Conservation (phyloP, 2,113 vertebrate genomes). For the Ophiodon elongatus region DNA sequence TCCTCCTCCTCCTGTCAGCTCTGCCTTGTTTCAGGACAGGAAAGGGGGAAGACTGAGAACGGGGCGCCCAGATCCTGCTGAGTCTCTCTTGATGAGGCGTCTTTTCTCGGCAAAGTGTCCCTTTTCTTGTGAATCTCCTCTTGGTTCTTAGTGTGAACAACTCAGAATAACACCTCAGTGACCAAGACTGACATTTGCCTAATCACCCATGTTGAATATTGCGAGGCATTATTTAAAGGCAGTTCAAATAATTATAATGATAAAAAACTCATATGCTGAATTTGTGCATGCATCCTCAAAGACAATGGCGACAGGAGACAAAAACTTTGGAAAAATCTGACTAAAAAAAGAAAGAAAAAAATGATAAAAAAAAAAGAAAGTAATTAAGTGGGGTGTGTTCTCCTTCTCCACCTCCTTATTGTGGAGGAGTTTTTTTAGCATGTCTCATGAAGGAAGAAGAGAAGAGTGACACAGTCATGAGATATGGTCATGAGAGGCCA, state of each 20-base stretch:
- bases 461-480: conserved; percentile 48
- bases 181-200: conserved; percentile 62
- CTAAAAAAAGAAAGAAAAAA: conserved; percentile 13
- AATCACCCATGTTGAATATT: conserved; percentile 66
- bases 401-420: conserved; percentile 42
- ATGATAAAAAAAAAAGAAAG: conserved; percentile 27
- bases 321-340: conserved; percentile 50
- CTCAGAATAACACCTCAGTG: conserved; percentile 57
- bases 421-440: conserved; percentile 66
- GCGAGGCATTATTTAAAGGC: conserved; percentile 70
- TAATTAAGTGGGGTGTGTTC: conserved; percentile 30
- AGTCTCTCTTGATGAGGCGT: conserved; percentile 48
- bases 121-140: conserved; percentile 46
- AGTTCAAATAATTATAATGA: conserved; percentile 67
- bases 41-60: conserved; percentile 48
- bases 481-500: conserved; percentile 49
- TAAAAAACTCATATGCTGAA: conserved; percentile 72
- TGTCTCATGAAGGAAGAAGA: conserved; percentile 59
- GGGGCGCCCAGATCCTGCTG: conserved; percentile 42
- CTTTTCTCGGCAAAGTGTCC: conserved; percentile 46
- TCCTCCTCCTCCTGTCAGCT: conserved; percentile 68
- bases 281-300: conserved; percentile 81
- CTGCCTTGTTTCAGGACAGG: conserved; percentile 69
- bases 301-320: conserved; percentile 54
- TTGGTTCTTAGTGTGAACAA: conserved; percentile 55